phyloP scores from a whole-genome alignment of 1,140 invertebrate species.

The Hyles vespertilio region DNA sequence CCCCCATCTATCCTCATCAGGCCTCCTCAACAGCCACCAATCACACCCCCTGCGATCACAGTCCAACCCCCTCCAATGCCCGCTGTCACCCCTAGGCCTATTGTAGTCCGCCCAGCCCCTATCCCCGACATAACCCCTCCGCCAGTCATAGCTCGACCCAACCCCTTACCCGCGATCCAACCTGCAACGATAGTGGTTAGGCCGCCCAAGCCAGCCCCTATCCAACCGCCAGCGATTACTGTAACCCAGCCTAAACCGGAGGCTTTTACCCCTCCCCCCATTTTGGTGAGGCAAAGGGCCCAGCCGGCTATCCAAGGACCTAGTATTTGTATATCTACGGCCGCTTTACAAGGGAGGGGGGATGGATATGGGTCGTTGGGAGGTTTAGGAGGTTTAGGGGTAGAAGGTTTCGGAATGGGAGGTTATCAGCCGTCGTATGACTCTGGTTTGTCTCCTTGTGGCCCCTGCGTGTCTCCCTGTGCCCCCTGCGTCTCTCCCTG shows the following conservation, averaged over 20 bases:
- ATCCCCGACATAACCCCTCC: constrained; percentile 37
- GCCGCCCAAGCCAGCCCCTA: constrained; percentile 31
- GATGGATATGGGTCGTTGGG: too few relatives aligned
- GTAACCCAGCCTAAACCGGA: constrained; percentile 31
- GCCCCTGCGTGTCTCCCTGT: too few relatives aligned
- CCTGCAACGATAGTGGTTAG: constrained; percentile 37
- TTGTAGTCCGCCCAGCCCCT: constrained; percentile 33
- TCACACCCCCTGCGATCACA: constrained; percentile 35
- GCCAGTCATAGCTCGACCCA: constrained; percentile 35
- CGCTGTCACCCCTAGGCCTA: constrained; percentile 37
- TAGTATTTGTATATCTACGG: constrained; percentile 22
- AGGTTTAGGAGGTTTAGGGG: too few relatives aligned
- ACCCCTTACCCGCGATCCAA: constrained; percentile 25
- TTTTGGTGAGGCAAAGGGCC: constrained; percentile 33
- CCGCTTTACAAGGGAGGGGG: constrained; percentile 6
- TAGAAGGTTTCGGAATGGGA: too few relatives aligned
- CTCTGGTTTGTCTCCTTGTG: too few relatives aligned
- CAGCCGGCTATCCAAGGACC: constrained; percentile 36
- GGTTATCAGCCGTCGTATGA: too few relatives aligned
- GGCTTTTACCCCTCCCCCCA: constrained; percentile 32
- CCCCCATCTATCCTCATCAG: constrained; percentile 46
- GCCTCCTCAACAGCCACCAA: constrained; percentile 31
- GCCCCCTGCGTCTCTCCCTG: too few relatives aligned
- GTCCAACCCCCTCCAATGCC: constrained; percentile 33
- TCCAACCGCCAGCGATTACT: constrained; percentile 39